phyloP scores from a whole-genome alignment of 2,797 vertebrate species.

The Pogoniulus pusillus region DNA sequence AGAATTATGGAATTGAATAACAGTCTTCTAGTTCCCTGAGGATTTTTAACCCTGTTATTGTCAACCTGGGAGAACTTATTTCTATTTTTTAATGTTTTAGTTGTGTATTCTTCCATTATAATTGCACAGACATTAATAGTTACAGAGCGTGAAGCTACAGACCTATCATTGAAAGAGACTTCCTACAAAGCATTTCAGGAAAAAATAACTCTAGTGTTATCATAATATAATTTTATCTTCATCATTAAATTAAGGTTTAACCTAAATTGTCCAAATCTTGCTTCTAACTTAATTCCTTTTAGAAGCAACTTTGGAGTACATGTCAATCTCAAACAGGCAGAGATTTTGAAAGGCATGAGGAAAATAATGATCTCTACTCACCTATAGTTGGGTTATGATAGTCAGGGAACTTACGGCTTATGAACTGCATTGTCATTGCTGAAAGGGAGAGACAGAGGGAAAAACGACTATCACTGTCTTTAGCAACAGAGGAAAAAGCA shows the following conservation, averaged over 20 bases:
- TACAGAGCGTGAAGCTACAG: background rate
- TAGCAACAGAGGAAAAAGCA: background rate
- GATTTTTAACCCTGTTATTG: no score
- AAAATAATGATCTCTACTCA: constrained; percentile 38
- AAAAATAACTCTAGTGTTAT: no score
- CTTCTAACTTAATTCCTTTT: background rate
- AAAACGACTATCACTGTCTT: background rate
- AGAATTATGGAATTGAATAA: no score
- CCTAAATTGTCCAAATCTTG: background rate
- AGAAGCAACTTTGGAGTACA: background rate
- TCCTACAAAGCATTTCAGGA: background rate
- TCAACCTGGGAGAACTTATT: no score
- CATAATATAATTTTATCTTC: background rate
- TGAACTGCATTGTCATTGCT: constrained; percentile 83
- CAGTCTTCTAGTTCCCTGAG: no score
- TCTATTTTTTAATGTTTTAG: background rate
- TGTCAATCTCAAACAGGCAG: background rate
- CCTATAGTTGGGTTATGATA: constrained; percentile 79
- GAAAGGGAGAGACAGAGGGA: background rate
- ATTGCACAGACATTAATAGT: rapidly evolving
- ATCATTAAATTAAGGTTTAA: background rate
- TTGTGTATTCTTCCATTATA: background rate
- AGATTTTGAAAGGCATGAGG: background rate
- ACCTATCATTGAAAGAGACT: background rate
- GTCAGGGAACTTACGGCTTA: constrained; percentile 77